A percentile compares a stretch with the other conserved stretches of the same genome.
Evolutionary conservation across 2,888 invertebrate genomes (phyloP).

Genomic region (Acanthosepion esculentum): DNA sequence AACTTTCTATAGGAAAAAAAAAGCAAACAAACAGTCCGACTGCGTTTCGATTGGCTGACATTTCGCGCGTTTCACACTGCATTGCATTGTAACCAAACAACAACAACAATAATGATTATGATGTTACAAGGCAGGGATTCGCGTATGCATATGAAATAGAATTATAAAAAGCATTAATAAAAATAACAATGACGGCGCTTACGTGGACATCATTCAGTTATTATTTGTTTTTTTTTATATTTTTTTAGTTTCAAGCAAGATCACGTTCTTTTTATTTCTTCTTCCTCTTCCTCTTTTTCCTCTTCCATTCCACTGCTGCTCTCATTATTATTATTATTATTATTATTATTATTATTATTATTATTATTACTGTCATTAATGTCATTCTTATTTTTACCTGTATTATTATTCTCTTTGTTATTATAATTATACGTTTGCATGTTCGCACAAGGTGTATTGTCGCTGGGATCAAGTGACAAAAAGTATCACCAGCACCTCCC

Average conservation of each 20-base stretch:
- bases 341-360: no score
- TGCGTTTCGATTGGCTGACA: not conserved
- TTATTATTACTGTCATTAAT: no score
- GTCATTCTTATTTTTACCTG: no score
- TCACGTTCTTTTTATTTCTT: not conserved
- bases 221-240: not conserved
- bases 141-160: not conserved
- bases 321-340: no score
- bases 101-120: not conserved
- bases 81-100: slow-evolving; percentile 1
- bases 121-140: not conserved
- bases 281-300: no score
- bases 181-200: not conserved
- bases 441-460: no score
- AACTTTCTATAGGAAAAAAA: not conserved
- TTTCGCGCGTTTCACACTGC: slow-evolving; percentile 33
- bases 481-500: no score
- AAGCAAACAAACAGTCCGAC: not conserved
- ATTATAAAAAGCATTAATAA: not conserved
- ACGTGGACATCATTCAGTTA: not conserved
- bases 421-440: no score
- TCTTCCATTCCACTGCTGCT: no score
- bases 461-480: no score
- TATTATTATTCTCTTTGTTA: no score
- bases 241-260: not conserved